A percentile compares a stretch with the other conserved stretches of the same genome.
Conservation (phyloP, 2,113 vertebrate genomes). For the Poeciliopsis prolifica region DNA sequence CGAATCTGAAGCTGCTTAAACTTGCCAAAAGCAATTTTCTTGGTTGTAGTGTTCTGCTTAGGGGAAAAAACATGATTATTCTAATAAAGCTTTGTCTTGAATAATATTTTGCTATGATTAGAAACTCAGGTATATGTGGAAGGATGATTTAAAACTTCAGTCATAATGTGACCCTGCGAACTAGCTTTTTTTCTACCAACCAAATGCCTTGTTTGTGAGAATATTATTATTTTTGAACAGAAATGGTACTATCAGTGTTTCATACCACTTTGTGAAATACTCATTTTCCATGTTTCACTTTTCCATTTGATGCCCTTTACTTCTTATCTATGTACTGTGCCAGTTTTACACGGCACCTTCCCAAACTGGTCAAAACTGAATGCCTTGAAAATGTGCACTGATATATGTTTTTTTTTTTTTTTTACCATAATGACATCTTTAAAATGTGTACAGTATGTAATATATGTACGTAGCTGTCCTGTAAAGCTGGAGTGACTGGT, state of each 20-base stretch:
- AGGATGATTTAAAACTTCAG: slow-evolving; percentile 36
- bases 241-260: slow-evolving; percentile 49
- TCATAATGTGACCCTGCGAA: slow-evolving; percentile 48
- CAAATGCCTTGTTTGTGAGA: slow-evolving; percentile 68
- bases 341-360: slow-evolving; percentile 36
- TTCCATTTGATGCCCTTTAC: slow-evolving; percentile 47
- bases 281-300: slow-evolving; percentile 25
- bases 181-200: slow-evolving; percentile 54
- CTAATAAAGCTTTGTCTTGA: slow-evolving; percentile 29
- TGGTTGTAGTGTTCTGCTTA: slow-evolving; percentile 24
- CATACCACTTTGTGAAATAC: slow-evolving; percentile 12
- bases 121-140: slow-evolving; percentile 70
- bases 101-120: slow-evolving; percentile 40
- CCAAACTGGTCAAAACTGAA: slow-evolving; percentile 60
- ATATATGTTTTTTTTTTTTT: not conserved
- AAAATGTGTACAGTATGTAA: slow-evolving; percentile 33
- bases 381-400: slow-evolving; percentile 48
- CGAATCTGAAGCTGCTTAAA: slow-evolving; percentile 53
- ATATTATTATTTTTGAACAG: slow-evolving; percentile 15
- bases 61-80: slow-evolving; percentile 11
- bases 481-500: slow-evolving; percentile 31
- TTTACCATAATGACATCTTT: slow-evolving; percentile 31
- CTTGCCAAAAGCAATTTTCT: slow-evolving; percentile 47
- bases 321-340: slow-evolving; percentile 35
- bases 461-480: slow-evolving; percentile 34